These are phyloP conservation scores for Thryonomys swinderianus DNA, from an alignment of 2,113 vertebrate species.

Conservation along the genomic window DNA sequence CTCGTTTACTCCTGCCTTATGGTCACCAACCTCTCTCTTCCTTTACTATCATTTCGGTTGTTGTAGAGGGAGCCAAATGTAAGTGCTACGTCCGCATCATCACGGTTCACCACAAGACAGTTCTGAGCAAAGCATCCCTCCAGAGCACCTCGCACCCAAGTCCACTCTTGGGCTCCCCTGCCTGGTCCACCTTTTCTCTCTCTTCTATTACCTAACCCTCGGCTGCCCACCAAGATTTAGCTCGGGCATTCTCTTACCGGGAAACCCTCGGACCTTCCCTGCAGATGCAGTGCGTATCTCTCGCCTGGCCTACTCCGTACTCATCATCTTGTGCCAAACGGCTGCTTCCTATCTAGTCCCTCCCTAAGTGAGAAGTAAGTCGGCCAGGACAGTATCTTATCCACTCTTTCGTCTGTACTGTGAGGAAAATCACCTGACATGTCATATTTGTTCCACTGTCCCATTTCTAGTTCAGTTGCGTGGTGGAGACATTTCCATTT, in stretches of 20 bases:
- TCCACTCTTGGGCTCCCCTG: no score
- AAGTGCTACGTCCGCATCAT: not conserved
- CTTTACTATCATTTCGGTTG: not conserved
- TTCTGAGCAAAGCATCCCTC: accelerated
- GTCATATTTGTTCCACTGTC: not conserved
- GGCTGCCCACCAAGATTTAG: not conserved
- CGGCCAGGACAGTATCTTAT: not conserved
- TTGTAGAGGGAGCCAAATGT: not conserved
- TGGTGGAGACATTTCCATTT: not conserved
- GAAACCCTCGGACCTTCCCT: not conserved
- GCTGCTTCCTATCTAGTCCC: not conserved
- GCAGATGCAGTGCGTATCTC: not conserved
- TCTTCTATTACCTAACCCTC: not conserved
- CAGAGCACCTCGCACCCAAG: not conserved
- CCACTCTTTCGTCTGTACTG: not conserved
- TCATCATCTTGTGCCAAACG: not conserved
- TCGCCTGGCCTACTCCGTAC: not conserved
- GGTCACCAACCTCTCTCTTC: not conserved
- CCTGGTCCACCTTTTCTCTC: not conserved
- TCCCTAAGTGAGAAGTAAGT: not conserved
- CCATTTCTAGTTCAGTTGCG: not conserved
- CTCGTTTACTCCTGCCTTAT: not conserved
- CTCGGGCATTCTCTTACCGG: not conserved
- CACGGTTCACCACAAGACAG: not conserved
- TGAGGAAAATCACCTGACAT: not conserved